Evolutionary conservation across 2,113 vertebrate genomes (phyloP).

Genomic region (Sorex fumeus): DNA sequence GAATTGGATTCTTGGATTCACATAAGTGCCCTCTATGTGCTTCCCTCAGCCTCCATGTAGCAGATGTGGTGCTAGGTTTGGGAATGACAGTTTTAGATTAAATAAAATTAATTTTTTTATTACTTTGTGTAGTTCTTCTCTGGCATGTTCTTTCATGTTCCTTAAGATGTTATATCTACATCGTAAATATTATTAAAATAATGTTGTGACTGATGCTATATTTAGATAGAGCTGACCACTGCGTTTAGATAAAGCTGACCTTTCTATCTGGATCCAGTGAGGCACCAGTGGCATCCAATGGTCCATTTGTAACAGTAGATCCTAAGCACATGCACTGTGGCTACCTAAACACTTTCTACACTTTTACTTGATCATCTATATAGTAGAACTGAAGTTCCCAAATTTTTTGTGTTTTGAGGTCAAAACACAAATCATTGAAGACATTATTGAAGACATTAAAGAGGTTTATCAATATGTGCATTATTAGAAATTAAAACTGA

Average conservation of each 20-base stretch:
- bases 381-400: neutral
- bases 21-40: accelerated
- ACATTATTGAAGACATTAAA: neutral
- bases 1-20: neutral
- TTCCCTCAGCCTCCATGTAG: neutral
- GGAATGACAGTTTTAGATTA: neutral
- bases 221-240: neutral
- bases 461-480: neutral
- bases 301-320: neutral
- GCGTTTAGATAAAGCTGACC: neutral
- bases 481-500: neutral
- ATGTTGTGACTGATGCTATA: neutral
- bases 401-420: neutral
- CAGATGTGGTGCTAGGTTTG: neutral
- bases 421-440: no score
- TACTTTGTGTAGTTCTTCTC: neutral
- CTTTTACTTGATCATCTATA: neutral
- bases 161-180: conserved; percentile 9
- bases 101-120: conserved; percentile 24
- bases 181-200: conserved; percentile 17
- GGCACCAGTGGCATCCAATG: neutral
- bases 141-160: neutral
- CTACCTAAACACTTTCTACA: neutral
- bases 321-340: neutral
- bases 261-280: neutral